A percentile compares a stretch with the other conserved stretches of the same genome.
Conservation (phyloP, 2,113 vertebrate genomes). For the Chloropsis cyanopogon region DNA sequence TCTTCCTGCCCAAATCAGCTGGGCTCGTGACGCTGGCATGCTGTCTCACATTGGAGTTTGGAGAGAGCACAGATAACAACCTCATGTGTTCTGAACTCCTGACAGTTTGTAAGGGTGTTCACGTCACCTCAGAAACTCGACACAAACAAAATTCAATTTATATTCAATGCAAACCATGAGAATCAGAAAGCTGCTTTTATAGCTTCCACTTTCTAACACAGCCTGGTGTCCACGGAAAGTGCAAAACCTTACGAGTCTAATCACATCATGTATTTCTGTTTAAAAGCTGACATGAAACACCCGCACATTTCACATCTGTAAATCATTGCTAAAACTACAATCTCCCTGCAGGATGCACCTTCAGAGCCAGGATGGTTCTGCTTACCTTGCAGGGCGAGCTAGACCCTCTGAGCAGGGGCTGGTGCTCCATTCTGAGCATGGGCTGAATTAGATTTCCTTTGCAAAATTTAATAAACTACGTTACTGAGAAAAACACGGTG, state of each 20-base stretch:
- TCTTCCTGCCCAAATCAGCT: not conserved
- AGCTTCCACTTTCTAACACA: not conserved
- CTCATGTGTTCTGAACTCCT: not conserved
- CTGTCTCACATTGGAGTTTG: not conserved
- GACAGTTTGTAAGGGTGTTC: not conserved
- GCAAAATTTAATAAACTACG: conserved; percentile 1
- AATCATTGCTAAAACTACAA: not conserved
- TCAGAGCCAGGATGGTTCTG: not conserved
- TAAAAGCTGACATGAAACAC: not conserved
- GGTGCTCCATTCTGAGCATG: conserved; percentile 18
- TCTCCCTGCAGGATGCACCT: not conserved
- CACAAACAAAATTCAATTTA: not conserved
- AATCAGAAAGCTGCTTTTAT: not conserved
- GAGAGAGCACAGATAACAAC: not conserved
- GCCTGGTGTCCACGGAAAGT: not conserved
- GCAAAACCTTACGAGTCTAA: not conserved
- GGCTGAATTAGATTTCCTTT: not conserved
- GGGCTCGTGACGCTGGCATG: not conserved
- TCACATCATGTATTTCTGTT: not conserved
- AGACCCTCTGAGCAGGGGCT: conserved; percentile 16
- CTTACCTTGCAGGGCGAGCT: conserved; percentile 26
- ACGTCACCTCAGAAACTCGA: not conserved
- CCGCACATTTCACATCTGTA: not conserved
- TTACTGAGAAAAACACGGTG: not conserved
- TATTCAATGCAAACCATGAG: not conserved